Evolutionary conservation across 35 echinoderm and acorn worm genomes (phyloP).

Genomic region (Nesometra sesokonis): DNA sequence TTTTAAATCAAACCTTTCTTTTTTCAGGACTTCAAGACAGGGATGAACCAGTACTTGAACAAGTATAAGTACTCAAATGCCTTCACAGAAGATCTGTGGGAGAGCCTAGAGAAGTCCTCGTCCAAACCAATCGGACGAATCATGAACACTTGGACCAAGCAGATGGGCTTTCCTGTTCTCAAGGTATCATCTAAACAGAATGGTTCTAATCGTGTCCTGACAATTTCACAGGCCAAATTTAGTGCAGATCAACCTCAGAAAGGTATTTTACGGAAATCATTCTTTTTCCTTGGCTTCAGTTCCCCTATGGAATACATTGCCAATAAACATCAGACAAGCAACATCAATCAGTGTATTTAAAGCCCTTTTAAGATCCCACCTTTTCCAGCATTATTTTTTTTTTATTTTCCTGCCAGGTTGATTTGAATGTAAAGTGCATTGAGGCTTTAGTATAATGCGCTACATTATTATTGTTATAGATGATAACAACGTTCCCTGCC

Average conservation of each 20-base stretch:
- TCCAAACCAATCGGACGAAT: slow-evolving; percentile 64
- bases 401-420: too few species aligned
- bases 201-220: slow-evolving; percentile 58
- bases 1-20: too few species aligned
- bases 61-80: slow-evolving; percentile 81
- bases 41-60: slow-evolving; percentile 78
- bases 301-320: too few species aligned
- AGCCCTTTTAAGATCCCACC: too few species aligned
- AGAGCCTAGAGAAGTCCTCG: slow-evolving; percentile 55
- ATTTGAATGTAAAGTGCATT: too few species aligned
- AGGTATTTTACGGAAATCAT: slow-evolving; percentile 57
- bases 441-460: too few species aligned
- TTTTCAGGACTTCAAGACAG: slow-evolving; percentile 67
- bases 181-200: slow-evolving; percentile 67
- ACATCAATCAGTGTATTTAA: too few species aligned
- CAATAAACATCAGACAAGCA: too few species aligned
- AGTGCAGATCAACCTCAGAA: slow-evolving; percentile 61
- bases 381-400: too few species aligned
- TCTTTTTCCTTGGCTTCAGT: too few species aligned
- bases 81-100: slow-evolving; percentile 88
- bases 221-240: slow-evolving; percentile 74
- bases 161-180: slow-evolving; percentile 93
- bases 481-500: too few species aligned
- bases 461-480: too few species aligned
- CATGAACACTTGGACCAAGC: slow-evolving; percentile 94